Percentiles rank a stretch among this genome's conserved stretches.
phyloP scores from a whole-genome alignment of 2,888 invertebrate genomes.

The Lasius platythorax region DNA sequence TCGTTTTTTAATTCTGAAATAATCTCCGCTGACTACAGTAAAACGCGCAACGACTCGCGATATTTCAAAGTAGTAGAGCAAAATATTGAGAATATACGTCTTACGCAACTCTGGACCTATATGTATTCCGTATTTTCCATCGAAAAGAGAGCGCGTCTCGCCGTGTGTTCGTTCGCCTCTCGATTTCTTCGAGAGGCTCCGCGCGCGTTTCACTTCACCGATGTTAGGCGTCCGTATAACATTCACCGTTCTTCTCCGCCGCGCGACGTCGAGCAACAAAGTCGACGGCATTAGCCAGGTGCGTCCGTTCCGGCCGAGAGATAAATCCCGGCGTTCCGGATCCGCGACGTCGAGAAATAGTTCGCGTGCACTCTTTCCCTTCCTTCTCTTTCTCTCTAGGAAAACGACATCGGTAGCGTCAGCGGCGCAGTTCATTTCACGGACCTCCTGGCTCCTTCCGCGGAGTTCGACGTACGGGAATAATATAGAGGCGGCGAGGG shows the following conservation, averaged over 20 bases:
- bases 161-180: neutral
- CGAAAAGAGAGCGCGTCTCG: neutral
- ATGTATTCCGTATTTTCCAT: neutral
- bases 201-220: constrained; percentile 31
- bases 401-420: constrained; percentile 34
- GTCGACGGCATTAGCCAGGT: constrained; percentile 69
- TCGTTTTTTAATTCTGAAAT: neutral
- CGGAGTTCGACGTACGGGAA: constrained; percentile 62
- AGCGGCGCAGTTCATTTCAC: constrained; percentile 65
- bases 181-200: constrained; percentile 26
- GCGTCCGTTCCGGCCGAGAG: constrained; percentile 64
- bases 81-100: neutral
- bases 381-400: constrained; percentile 21
- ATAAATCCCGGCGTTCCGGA: constrained; percentile 67
- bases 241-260: constrained; percentile 17
- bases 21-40: neutral
- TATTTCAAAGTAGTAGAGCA: neutral
- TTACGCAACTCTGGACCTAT: neutral
- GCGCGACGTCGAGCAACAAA: constrained; percentile 59
- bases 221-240: constrained; percentile 25
- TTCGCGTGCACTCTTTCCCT: constrained; percentile 22
- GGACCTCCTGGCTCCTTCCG: constrained; percentile 45
- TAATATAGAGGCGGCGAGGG: constrained; percentile 64
- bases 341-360: constrained; percentile 51
- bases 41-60: neutral